Conservation (phyloP, 2,113 vertebrate genomes). For the Sceloporus tristichus region DNA sequence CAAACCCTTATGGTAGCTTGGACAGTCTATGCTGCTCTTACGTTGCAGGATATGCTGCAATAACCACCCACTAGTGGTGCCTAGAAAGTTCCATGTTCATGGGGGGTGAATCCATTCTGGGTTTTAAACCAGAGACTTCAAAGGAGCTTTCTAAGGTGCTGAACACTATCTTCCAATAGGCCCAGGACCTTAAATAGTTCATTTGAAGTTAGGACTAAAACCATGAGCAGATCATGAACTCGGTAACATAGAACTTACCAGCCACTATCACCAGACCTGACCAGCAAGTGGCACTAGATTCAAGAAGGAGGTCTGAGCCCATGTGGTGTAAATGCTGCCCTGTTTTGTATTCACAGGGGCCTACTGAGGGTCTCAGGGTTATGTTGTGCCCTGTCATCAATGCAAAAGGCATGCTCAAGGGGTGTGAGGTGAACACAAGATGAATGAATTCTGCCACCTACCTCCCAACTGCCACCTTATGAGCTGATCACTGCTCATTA, state of each 20-base stretch:
- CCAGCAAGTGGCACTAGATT: background rate
- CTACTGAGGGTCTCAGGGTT: background rate
- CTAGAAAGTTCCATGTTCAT: too few species aligned
- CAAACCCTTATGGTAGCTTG: background rate
- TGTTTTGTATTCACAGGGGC: background rate
- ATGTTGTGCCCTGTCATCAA: background rate
- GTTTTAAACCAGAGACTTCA: too few species aligned
- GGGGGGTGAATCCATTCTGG: too few species aligned
- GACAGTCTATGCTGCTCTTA: background rate
- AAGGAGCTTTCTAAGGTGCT: too few species aligned
- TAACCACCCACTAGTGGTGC: too few species aligned
- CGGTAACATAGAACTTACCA: too few species aligned
- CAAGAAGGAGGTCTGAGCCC: background rate
- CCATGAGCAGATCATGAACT: too few species aligned
- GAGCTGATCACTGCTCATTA: background rate
- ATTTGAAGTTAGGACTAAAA: too few species aligned
- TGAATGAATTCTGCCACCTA: background rate
- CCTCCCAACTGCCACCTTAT: background rate
- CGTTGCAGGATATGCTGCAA: background rate
- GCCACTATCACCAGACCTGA: too few species aligned
- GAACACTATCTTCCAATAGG: too few species aligned
- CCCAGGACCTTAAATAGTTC: too few species aligned
- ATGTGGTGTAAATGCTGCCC: background rate
- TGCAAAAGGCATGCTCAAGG: background rate
- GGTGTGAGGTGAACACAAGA: background rate